phyloP scores from a whole-genome alignment of 1,140 invertebrate species.

The Drosophila ironensis region DNA sequence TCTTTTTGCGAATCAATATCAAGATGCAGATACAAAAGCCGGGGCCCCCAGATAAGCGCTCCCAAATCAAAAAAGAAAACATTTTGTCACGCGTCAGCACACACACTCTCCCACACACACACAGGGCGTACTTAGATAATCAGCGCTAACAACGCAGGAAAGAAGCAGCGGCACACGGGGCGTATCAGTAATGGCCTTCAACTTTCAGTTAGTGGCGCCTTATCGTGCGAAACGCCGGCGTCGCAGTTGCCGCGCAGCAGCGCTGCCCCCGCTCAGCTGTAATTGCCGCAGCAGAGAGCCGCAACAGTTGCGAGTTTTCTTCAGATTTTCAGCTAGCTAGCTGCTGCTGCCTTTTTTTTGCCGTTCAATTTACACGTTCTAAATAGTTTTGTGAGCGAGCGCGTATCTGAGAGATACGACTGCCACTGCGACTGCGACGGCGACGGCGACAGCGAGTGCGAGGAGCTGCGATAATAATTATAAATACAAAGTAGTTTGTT shows the following conservation, averaged over 20 bases:
- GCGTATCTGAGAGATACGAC: constrained; percentile 62
- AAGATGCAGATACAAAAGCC: constrained; percentile 55
- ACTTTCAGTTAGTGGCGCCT: constrained; percentile 73
- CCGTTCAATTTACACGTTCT: constrained; percentile 76
- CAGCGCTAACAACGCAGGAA: constrained; percentile 49
- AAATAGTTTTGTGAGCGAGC: constrained; percentile 46
- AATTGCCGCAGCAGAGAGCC: constrained; percentile 16
- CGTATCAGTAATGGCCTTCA: constrained; percentile 79
- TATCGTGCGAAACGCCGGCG: constrained; percentile 68
- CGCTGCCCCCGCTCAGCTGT: constrained; percentile 24
- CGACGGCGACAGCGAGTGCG: neutral
- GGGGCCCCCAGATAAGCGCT: constrained; percentile 26
- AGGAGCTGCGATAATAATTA: constrained; percentile 70
- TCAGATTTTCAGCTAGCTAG: neutral
- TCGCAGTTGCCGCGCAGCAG: neutral
- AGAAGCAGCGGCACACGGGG: constrained; percentile 52
- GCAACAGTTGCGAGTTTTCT: constrained; percentile 24
- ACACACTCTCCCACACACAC: no score
- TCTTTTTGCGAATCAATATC: constrained; percentile 45
- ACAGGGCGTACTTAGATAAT: constrained; percentile 73
- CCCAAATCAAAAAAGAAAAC: constrained; percentile 22
- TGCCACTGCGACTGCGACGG: constrained; percentile 25
- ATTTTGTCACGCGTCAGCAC: constrained; percentile 66
- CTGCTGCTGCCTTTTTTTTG: neutral
- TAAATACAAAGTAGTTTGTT: constrained; percentile 80